These are phyloP conservation scores for Oxytorus armatus DNA, from an alignment of 2,888 invertebrate species.

Conservation along the genomic window DNA sequence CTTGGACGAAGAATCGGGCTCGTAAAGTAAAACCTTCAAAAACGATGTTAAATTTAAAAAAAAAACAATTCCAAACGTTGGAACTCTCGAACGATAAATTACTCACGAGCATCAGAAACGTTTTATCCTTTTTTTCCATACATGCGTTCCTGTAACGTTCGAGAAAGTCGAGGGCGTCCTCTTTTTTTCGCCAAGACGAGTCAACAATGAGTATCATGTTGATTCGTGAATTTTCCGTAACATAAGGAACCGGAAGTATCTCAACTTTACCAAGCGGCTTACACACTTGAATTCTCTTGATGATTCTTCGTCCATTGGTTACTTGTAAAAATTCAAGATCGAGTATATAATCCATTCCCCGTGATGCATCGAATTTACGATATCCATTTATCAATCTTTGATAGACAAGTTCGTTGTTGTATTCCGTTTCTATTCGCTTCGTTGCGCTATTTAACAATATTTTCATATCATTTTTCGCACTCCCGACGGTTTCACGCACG, in stretches of 20 bases:
- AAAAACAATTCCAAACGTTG: too few relatives aligned
- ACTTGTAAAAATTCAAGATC: conserved; percentile 88
- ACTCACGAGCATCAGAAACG: conserved; percentile 90
- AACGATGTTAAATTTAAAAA: conserved; percentile 28
- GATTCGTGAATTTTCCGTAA: conserved; percentile 95
- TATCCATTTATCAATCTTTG: conserved; percentile 89
- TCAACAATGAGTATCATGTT: conserved; percentile 91
- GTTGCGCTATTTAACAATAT: conserved; percentile 86
- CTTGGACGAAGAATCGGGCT: conserved; percentile 87
- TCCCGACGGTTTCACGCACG: conserved; percentile 87
- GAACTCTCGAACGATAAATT: conserved; percentile 48
- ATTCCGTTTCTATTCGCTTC: conserved; percentile 85
- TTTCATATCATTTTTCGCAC: conserved; percentile 89
- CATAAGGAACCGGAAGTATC: conserved; percentile 96
- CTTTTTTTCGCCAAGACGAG: conserved; percentile 84
- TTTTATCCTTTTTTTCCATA: conserved; percentile 92
- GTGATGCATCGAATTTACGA: conserved; percentile 91
- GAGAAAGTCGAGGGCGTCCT: conserved; percentile 89
- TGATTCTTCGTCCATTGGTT: conserved; percentile 81
- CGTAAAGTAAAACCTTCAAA: conserved; percentile 88
- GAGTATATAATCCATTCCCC: conserved; percentile 94
- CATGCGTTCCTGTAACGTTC: conserved; percentile 90
- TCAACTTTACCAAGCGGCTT: conserved; percentile 95
- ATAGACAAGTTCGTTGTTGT: conserved; percentile 85
- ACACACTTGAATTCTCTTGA: conserved; percentile 91